A percentile compares a stretch with the other conserved stretches of the same genome.
Conservation (phyloP, 2,888 invertebrate species). For the Coecobrya sp. region DNA sequence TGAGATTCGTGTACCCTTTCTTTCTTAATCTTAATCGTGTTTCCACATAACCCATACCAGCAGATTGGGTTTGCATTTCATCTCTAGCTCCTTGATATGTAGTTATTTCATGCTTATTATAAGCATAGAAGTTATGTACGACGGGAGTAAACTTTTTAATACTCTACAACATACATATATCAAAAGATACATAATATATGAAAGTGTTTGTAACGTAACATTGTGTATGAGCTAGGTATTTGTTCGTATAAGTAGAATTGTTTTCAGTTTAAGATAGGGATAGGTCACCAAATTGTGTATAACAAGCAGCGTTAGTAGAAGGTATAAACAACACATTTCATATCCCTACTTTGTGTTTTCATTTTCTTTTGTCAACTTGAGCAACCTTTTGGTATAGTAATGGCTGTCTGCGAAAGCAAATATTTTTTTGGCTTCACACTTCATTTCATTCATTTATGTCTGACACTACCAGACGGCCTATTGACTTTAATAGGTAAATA, state of each 20-base stretch:
- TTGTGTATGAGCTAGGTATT: not conserved
- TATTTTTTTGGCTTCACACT: no score
- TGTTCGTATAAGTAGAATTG: not conserved
- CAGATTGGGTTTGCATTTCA: slow-evolving; percentile 24
- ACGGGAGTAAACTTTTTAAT: not conserved
- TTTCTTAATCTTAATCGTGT: slow-evolving; percentile 46
- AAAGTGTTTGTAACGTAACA: not conserved
- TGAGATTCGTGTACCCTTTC: slow-evolving; percentile 42
- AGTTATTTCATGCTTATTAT: not conserved
- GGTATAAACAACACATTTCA: no score
- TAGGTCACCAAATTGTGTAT: not conserved
- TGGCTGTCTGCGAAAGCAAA: no score
- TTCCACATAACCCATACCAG: not conserved
- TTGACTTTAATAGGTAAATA: no score
- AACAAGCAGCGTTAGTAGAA: not conserved
- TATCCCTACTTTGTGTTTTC: no score
- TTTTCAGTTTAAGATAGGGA: not conserved
- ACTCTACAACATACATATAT: no score
- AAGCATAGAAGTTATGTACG: not conserved
- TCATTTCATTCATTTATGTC: not conserved
- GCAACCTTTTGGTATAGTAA: no score
- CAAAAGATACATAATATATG: no score
- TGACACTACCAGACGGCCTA: not conserved
- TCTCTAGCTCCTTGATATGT: not conserved
- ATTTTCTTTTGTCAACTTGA: no score